Conservation (phyloP, 2,888 invertebrate species). For the Cantharis flavilabris region DNA sequence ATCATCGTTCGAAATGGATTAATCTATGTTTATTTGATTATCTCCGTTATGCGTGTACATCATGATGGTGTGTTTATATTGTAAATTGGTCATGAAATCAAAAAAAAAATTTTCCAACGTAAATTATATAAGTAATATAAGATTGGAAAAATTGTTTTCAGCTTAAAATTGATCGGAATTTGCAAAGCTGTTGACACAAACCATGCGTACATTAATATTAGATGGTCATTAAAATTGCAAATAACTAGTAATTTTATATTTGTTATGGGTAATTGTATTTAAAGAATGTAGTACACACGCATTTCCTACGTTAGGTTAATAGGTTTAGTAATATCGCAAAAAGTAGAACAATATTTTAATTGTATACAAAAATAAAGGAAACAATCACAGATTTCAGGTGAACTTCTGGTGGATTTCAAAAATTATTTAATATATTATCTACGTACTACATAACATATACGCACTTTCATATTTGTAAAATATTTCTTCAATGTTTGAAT, state of each 20-base stretch:
- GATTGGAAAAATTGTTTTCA: background rate
- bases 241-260: background rate
- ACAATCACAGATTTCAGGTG: background rate
- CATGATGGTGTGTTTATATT: background rate
- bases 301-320: background rate
- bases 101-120: no score
- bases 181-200: background rate
- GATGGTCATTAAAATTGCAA: background rate
- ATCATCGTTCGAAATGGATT: constrained; percentile 36
- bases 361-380: background rate
- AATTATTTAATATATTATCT: background rate
- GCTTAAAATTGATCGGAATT: background rate
- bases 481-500: background rate
- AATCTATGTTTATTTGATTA: constrained; percentile 43
- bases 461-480: background rate
- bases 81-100: background rate
- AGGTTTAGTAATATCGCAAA: background rate
- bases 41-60: constrained; percentile 23
- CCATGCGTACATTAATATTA: background rate
- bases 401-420: background rate
- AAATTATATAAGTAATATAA: background rate
- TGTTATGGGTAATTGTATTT: background rate
- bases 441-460: no score
- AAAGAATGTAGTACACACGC: background rate
- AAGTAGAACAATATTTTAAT: background rate